phyloP scores from a whole-genome alignment of 2,888 invertebrate genomes.

The Torymus texanus region DNA sequence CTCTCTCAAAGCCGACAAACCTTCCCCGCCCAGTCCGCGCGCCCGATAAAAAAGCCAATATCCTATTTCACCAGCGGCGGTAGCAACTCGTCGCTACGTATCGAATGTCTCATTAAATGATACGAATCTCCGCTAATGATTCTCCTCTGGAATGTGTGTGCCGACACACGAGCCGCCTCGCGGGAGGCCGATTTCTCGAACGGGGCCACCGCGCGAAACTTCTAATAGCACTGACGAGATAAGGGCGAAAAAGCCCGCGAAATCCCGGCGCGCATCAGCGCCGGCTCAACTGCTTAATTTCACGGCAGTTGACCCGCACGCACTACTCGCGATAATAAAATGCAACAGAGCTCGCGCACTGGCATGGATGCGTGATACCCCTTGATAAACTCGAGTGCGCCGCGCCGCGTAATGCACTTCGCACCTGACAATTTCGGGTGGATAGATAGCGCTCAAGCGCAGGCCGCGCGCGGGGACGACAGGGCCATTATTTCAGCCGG shows the following conservation, averaged over 20 bases:
- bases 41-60: constrained; percentile 11
- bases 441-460: not conserved
- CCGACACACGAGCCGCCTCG: not conserved
- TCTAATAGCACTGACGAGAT: constrained; percentile 8
- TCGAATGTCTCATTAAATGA: constrained; percentile 40
- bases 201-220: not conserved
- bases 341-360: constrained; percentile 11
- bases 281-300: constrained; percentile 42
- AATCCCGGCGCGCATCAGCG: not conserved
- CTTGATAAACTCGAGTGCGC: constrained; percentile 34
- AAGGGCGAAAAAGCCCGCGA: not conserved
- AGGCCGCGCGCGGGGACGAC: too few relatives aligned
- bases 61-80: not conserved
- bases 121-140: constrained; percentile 30
- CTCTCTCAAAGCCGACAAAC: too few relatives aligned
- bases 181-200: not conserved
- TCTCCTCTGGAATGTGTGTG: not conserved
- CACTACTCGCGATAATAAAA: constrained; percentile 17
- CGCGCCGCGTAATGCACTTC: constrained; percentile 34
- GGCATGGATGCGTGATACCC: not conserved
- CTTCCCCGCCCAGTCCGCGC: not conserved
- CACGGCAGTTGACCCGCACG: constrained; percentile 29
- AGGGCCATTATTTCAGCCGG: too few relatives aligned
- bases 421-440: constrained; percentile 33
- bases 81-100: not conserved